Conservation (phyloP, 1,140 invertebrate genomes). For the Nymphalis io region DNA sequence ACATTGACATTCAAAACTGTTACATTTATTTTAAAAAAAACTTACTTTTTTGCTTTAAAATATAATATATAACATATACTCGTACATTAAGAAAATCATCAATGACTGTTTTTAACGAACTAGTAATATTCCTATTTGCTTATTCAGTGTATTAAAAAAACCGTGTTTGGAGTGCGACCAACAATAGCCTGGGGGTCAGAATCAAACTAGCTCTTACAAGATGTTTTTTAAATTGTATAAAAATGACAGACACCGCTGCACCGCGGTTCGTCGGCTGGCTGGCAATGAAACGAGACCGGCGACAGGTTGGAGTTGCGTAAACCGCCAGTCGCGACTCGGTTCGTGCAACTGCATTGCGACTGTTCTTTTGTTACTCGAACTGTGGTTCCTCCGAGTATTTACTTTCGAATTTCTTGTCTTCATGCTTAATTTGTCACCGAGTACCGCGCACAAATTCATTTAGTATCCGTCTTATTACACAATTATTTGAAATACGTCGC, state of each 20-base stretch:
- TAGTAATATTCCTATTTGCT: no score
- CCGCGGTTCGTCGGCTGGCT: not conserved
- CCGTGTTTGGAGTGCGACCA: no score
- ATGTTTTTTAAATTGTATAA: not conserved
- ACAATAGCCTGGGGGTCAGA: no score
- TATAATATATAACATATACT: not conserved
- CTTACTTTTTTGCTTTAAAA: not conserved
- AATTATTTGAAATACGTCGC: not conserved
- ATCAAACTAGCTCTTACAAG: no score
- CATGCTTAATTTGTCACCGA: not conserved
- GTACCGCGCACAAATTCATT: not conserved
- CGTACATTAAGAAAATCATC: no score
- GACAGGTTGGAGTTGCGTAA: slow-evolving; percentile 13
- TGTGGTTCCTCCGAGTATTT: not conserved
- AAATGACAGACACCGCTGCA: no score
- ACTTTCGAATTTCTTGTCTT: slow-evolving; percentile 1
- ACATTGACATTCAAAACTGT: not conserved
- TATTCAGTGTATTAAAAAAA: no score
- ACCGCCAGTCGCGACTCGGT: slow-evolving; percentile 14
- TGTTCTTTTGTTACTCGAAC: slow-evolving; percentile 17
- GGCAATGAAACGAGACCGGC: not conserved
- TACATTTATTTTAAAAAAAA: not conserved
- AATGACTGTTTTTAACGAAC: no score
- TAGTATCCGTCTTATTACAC: not conserved
- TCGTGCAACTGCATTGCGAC: slow-evolving; percentile 16